Conservation (phyloP, 2,113 vertebrate species). For the Motacilla tschutschensis region DNA sequence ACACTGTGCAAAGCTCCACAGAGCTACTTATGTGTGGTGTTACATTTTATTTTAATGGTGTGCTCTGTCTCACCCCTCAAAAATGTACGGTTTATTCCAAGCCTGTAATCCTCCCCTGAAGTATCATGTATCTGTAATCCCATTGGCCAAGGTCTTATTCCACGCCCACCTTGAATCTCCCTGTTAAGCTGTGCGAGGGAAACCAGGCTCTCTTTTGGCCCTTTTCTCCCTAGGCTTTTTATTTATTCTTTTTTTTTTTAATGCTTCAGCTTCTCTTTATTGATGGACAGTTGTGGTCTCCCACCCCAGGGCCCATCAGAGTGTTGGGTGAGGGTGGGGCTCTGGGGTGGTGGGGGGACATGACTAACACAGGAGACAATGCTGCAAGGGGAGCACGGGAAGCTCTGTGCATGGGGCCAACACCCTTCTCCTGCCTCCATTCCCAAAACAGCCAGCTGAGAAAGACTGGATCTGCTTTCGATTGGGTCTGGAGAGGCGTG, state of each 20-base stretch:
- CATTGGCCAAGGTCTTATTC: too few relatives aligned
- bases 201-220: too few relatives aligned
- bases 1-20: background rate
- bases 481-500: background rate
- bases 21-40: background rate
- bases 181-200: too few relatives aligned
- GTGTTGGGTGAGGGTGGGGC: background rate
- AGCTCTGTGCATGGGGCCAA: background rate
- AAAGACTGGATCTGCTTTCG: background rate
- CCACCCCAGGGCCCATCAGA: background rate
- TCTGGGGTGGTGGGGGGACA: background rate
- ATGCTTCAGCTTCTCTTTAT: conserved; percentile 65
- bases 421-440: background rate
- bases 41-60: too few relatives aligned
- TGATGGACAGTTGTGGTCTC: conserved; percentile 44
- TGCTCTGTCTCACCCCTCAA: too few relatives aligned
- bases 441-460: background rate
- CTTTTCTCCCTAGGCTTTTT: too few relatives aligned
- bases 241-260: too few relatives aligned
- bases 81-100: too few relatives aligned
- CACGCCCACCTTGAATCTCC: too few relatives aligned
- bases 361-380: background rate
- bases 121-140: too few relatives aligned
- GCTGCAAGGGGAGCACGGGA: background rate
- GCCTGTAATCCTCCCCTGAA: too few relatives aligned